These are phyloP conservation scores for Carassius gibelio DNA, from an alignment of 2,113 vertebrate species.

Conservation along the genomic window DNA sequence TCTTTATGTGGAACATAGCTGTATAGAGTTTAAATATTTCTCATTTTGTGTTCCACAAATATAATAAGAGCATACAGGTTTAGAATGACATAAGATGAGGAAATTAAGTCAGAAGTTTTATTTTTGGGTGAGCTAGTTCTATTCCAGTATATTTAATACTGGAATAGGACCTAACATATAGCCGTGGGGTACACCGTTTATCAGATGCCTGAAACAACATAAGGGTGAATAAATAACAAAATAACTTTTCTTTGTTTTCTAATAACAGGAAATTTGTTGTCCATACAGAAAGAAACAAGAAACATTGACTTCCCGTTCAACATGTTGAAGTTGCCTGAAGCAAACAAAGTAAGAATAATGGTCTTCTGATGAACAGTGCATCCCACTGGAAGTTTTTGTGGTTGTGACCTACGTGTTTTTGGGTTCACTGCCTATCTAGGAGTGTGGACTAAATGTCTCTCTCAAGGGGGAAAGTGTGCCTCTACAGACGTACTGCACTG, in stretches of 20 bases:
- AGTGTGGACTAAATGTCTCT: conserved; percentile 16
- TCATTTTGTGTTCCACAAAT: background rate
- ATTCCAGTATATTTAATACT: background rate
- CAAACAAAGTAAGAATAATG: background rate
- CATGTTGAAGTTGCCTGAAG: background rate
- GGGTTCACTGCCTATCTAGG: conserved; percentile 1
- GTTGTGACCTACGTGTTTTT: background rate
- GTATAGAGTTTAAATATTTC: background rate
- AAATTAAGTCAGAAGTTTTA: background rate
- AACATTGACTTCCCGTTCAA: background rate
- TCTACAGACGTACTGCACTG: conserved; percentile 27
- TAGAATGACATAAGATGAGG: background rate
- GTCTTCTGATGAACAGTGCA: background rate
- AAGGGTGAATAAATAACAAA: background rate
- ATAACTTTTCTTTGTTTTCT: background rate
- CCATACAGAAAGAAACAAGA: background rate
- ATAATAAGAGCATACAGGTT: background rate
- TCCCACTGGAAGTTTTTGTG: background rate
- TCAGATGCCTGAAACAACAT: background rate
- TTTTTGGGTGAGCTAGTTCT: background rate
- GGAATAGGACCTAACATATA: background rate
- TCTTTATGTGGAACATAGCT: background rate
- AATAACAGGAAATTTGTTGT: background rate
- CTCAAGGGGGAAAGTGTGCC: conserved; percentile 6
- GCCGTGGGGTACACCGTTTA: background rate